phyloP scores from a whole-genome alignment of 2,113 vertebrate species.

The Sturnus vulgaris region DNA sequence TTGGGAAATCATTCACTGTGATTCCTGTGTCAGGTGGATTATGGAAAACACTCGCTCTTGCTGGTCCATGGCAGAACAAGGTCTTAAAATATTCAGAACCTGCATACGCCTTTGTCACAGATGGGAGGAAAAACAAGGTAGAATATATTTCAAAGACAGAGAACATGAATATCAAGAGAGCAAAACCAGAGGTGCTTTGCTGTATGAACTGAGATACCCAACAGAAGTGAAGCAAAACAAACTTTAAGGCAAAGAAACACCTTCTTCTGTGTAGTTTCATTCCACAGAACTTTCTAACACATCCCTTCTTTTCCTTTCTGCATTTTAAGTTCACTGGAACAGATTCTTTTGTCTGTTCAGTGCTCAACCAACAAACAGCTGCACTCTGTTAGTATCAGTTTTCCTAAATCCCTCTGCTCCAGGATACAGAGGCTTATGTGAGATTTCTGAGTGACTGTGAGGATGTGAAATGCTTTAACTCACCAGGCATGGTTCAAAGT shows the following conservation, averaged over 20 bases:
- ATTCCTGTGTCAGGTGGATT: constrained; percentile 49
- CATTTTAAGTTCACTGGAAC: neutral
- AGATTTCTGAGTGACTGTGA: neutral
- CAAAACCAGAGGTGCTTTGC: neutral
- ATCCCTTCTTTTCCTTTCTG: neutral
- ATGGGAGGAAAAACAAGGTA: neutral
- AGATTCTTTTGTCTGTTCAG: neutral
- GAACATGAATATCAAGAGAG: neutral
- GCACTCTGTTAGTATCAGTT: neutral
- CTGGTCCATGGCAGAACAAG: constrained; percentile 14
- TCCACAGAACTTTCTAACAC: neutral
- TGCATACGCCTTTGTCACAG: neutral
- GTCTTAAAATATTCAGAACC: constrained; percentile 73
- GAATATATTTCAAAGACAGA: neutral
- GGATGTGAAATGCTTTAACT: neutral
- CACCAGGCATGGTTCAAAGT: neutral
- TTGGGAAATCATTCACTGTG: constrained; percentile 57
- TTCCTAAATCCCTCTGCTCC: neutral
- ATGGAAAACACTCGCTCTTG: constrained; percentile 16
- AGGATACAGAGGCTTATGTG: neutral
- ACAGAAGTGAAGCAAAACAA: neutral
- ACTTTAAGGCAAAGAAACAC: neutral
- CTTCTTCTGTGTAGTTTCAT: neutral
- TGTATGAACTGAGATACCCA: neutral
- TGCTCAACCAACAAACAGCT: neutral